phyloP scores from a whole-genome alignment of 1,140 invertebrate species.

The Drosophila melanica region DNA sequence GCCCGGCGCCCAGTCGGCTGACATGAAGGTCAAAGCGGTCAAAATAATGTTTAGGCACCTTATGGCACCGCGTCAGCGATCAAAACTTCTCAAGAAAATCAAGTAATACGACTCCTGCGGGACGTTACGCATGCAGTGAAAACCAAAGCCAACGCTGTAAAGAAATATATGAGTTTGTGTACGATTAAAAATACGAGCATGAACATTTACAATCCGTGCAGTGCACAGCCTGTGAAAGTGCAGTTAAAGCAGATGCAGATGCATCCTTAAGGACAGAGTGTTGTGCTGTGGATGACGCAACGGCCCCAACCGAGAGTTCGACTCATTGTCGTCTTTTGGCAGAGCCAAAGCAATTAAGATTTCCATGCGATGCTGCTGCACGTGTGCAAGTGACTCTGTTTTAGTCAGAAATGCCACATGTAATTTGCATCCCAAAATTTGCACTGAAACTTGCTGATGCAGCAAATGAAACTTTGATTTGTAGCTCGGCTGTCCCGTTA shows the following conservation, averaged over 20 bases:
- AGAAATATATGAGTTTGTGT: background rate
- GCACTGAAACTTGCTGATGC: slow-evolving; percentile 54
- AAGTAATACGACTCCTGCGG: slow-evolving; percentile 6
- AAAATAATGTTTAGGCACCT: slow-evolving; percentile 46
- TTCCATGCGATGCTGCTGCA: slow-evolving; percentile 29
- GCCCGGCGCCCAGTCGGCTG: slow-evolving; percentile 21
- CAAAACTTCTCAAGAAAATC: background rate
- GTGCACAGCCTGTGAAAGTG: slow-evolving; percentile 2
- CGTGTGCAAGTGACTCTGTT: slow-evolving; percentile 17
- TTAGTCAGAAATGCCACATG: slow-evolving; percentile 29
- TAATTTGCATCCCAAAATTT: slow-evolving; percentile 61
- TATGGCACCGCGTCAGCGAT: slow-evolving; percentile 28
- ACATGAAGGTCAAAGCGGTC: slow-evolving; percentile 60
- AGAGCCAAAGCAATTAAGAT: slow-evolving; percentile 58
- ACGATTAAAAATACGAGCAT: slow-evolving; percentile 20
- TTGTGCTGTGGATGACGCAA: background rate
- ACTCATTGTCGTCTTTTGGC: slow-evolving; percentile 35
- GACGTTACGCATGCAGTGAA: slow-evolving; percentile 4
- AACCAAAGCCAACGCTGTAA: background rate
- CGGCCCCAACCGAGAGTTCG: slow-evolving; percentile 14
- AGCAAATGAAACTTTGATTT: slow-evolving; percentile 69
- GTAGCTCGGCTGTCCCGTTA: slow-evolving; percentile 48
- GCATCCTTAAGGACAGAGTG: slow-evolving; percentile 19
- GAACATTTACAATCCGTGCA: slow-evolving; percentile 14
- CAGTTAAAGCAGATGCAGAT: background rate